Evolutionary conservation across 1,140 invertebrate species (phyloP), one percentile per base, ranked within the genome.

Genomic region (Zophobas morio): DNA sequence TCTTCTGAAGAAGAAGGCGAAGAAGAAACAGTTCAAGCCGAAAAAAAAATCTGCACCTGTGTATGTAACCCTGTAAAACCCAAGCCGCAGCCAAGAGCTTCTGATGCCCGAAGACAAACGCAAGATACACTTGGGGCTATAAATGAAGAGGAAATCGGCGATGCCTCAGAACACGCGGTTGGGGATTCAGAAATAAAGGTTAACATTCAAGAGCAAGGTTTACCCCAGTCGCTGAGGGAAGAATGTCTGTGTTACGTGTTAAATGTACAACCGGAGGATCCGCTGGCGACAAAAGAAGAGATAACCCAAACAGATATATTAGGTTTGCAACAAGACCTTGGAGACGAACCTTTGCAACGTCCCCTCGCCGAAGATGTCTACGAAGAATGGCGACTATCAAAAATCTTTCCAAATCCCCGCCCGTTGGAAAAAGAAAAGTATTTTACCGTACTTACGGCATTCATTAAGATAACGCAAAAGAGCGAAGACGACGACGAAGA

Each of bases 401-500:
- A 74, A 42, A 40, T 84, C 5, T 42, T 84, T 5, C 79, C 78
- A 8, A 79, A 81, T 70, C 80, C 60, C 1, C 6, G 60, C 20
- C 60, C 78, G 53, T 46, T 70, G 8, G 42, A 49, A 34, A 35
- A 53, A 39, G 72, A 76, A 53, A 57, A 80, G 37, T 89, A 87
- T 78, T 83, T 86, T 72, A 89, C 89, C 33, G 90, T 88, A 81
- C 88, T 91, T 72, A 89, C 89, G 1, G 86, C 86, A 60, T 92
- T 89, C 77, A 86, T 92, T 20, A 86, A 87, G 79, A 79, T 89
- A 1, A 86, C 86, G 79, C 84, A 88, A 32, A 51, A 63, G 1
- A 75, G 86, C 1, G 82, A 87, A 79, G 87, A 88, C 75, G 79
- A 87, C 47, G 84, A 86, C 82, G 85, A 87, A 63, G 82, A 85